Conservation (phyloP, 2,113 vertebrate species). For the Candoia aspera region DNA sequence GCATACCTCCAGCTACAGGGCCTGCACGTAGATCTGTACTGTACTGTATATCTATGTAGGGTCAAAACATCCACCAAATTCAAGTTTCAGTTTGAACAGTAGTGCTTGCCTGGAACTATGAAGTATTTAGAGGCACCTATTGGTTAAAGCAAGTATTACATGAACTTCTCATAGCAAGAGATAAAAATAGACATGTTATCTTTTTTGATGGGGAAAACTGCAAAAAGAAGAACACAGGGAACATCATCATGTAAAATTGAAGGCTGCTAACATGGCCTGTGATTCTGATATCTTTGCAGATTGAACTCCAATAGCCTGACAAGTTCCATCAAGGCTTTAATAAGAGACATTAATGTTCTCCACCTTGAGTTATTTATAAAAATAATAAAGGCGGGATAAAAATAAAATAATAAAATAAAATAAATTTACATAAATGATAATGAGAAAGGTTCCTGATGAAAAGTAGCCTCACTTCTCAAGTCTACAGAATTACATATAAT, state of each 20-base stretch:
- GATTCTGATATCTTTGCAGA: background rate
- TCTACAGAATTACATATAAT: conserved; percentile 36
- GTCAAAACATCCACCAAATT: background rate
- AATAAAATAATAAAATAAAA: too few species aligned
- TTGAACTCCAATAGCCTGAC: too few species aligned
- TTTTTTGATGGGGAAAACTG: background rate
- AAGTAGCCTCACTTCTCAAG: background rate
- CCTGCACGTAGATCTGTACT: background rate
- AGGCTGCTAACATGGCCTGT: background rate
- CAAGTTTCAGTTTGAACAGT: background rate
- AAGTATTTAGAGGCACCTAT: background rate
- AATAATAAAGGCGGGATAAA: too few species aligned
- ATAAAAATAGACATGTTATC: background rate
- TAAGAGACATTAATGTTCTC: too few species aligned
- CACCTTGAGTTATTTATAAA: too few species aligned
- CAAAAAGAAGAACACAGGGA: background rate
- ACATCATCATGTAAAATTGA: background rate
- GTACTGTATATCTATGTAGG: background rate
- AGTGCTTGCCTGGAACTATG: background rate
- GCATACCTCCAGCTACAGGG: background rate
- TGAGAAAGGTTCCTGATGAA: background rate
- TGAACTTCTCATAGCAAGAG: background rate
- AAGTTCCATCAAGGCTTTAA: background rate
- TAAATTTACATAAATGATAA: background rate
- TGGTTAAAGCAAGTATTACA: conserved; percentile 4